phyloP scores from a whole-genome alignment of 2,888 invertebrate species.

The Apamea sordens region DNA sequence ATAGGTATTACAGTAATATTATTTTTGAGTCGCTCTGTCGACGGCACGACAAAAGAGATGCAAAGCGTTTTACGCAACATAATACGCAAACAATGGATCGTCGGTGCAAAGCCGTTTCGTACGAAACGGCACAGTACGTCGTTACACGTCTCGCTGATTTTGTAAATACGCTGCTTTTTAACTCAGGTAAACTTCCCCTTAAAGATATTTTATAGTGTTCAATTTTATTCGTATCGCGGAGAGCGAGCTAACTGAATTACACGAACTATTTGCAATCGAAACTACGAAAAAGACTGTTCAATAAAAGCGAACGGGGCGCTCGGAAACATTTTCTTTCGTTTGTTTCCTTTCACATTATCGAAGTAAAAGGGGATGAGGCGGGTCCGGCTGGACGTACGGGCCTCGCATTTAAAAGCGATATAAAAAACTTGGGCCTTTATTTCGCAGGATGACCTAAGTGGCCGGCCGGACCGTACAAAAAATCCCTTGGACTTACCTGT shows the following conservation, averaged over 20 bases:
- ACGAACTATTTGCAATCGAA: slow-evolving; percentile 89
- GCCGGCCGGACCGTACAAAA: slow-evolving; percentile 89
- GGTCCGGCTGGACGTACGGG: slow-evolving; percentile 85
- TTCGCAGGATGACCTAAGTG: slow-evolving; percentile 90
- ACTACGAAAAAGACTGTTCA: slow-evolving; percentile 85
- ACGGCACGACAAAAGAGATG: slow-evolving; percentile 72
- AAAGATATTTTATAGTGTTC: slow-evolving; percentile 76
- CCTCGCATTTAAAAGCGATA: slow-evolving; percentile 89
- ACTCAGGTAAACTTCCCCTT: slow-evolving; percentile 74
- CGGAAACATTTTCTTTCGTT: slow-evolving; percentile 89
- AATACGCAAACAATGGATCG: slow-evolving; percentile 78
- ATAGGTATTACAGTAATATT: slow-evolving; percentile 56
- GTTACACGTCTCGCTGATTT: slow-evolving; percentile 82
- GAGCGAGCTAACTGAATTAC: slow-evolving; percentile 86
- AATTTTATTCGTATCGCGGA: slow-evolving; percentile 77
- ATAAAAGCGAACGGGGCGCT: slow-evolving; percentile 87
- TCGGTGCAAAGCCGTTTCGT: slow-evolving; percentile 76
- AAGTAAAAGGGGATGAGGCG: slow-evolving; percentile 85
- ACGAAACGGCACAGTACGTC: slow-evolving; percentile 75
- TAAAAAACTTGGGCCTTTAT: slow-evolving; percentile 89
- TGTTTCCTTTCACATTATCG: slow-evolving; percentile 89
- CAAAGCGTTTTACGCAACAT: slow-evolving; percentile 80
- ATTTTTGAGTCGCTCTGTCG: slow-evolving; percentile 60
- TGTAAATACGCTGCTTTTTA: slow-evolving; percentile 76
- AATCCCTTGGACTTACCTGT: slow-evolving; percentile 89